Evolutionary conservation across 2,797 vertebrate genomes (phyloP).

Genomic region (Anisognathus igniventris): DNA sequence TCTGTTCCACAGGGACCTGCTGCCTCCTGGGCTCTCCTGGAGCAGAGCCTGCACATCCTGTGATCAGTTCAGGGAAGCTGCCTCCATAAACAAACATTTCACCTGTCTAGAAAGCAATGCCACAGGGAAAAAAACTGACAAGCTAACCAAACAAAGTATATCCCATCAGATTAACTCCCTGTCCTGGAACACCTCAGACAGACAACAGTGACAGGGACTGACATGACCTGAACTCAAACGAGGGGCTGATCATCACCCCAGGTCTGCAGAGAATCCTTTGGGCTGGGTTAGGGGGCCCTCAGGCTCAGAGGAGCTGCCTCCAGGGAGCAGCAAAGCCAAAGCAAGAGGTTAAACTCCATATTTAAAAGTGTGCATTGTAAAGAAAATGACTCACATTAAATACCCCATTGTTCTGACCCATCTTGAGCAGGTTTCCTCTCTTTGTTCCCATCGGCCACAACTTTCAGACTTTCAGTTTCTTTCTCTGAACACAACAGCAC

Average conservation of each 20-base stretch:
- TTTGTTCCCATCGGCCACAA: background rate
- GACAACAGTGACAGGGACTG: rapidly evolving
- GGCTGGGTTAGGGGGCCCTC: background rate
- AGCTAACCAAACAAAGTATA: background rate
- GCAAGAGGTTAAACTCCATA: background rate
- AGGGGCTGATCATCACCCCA: background rate
- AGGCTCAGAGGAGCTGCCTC: background rate
- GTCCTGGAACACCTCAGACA: background rate
- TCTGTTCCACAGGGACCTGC: background rate
- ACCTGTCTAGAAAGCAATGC: background rate
- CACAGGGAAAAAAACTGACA: background rate
- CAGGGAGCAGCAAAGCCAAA: background rate
- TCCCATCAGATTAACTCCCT: background rate
- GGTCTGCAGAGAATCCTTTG: background rate
- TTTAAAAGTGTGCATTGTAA: background rate
- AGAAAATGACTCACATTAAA: background rate
- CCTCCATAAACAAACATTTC: background rate
- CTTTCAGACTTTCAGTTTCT: conserved; percentile 45
- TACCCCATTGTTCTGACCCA: background rate
- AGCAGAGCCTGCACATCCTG: background rate
- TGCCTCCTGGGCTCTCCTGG: background rate
- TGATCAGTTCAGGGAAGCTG: background rate
- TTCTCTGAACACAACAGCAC: background rate
- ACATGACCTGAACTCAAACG: rapidly evolving
- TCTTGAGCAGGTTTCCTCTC: background rate